Base-by-base conservation (phyloP, 2,113 vertebrate species). In the Leptobrachium ailaonicum region DNA sequence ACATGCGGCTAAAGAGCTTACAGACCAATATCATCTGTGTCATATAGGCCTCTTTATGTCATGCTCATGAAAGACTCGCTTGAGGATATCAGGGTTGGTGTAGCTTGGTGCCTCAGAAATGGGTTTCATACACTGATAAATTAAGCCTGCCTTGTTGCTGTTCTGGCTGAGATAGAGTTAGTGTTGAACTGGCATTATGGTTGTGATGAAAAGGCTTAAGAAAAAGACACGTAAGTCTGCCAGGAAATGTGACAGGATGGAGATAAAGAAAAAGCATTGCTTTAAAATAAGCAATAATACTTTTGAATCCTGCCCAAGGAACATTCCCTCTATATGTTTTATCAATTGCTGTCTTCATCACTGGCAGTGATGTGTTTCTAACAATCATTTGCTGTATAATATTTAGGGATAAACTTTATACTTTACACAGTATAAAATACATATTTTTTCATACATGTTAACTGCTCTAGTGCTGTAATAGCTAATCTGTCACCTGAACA, bases 171-270 rank as follows among this genome's bases (percentile, higher is more conserved):
- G 72, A 73, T 73, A 74, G 72, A 74, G 72, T 74, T 42, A 62
- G 41, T 62, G 72, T 74, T 74, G 72, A 62, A 74, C 42, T 74
- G 72, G 58, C 58, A 63, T 74, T 74, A 74, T 58, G 63, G 72
- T 62, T 56, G 58, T 42, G 72, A 74, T 74, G 58, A 74, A 74
- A 74, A 74, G 72, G 72, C 72, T 74, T 74, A 74, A 45, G 56
- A 63, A 62, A 58, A 74, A 74, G 41, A 74, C 41, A 6, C 56
- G 42, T 62, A 74, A 74, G 72, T 63, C 54, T 74, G 72, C 58
- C 72, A 74, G 72, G 58, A 74, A 74, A 74, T 74, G 72, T 74
- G 72, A 74, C 72, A 74, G 58, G 58, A 74, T 42, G 6, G 72
- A 74, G 72, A 74, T 74, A 63, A 74, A 63, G 58, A 20, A 63